Base-by-base conservation (phyloP, 35 echinoderm and acorn worm genomes). In the Lytechinus pictus region DNA sequence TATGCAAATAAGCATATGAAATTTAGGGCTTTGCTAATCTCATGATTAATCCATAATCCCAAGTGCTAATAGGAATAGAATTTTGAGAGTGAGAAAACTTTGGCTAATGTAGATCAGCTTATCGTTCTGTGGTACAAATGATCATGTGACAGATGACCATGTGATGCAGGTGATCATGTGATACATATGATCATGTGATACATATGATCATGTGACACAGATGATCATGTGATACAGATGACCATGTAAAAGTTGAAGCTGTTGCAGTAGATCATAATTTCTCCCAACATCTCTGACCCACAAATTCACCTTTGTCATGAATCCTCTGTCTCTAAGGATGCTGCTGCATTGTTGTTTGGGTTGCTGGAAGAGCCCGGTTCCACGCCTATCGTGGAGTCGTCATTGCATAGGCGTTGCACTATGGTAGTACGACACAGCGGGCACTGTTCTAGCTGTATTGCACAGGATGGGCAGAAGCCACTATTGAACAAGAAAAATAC, bases 401-500 rank as follows among this genome's bases (percentile, higher is more conserved):
- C 91, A 33, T 72, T 90, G 9, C 88, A 33, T 10, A 90, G 88
- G 13, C 88, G 88, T 21, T 90, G 88, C 29, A 90, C 27, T 28
- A 90, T 90, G 88, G 27, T 96, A 14, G 95, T 89, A 51, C 98
- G 72, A 54, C 98, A 99, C 19, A 99, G 94, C 52, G 97, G 98
- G 91, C 98, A 99, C 94, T 97, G 96, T 28, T 99, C 98, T 1
- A 99, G 86, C 87, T 99, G 98, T 11, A 96, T 89, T 86, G 97
- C 97, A 96, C 98, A 99, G 27, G 97, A 96, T 96, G 96, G 95
- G 92, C 98, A 99, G 58, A 99, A 86, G 24, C 98, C 98, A 14
- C 98, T 99, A 95, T 24, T 54, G 61, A n/a, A 44, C 61, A 95
- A 1, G 52, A 16, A 94, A 90, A 94, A 51, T 33, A 53, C 61